A percentile compares a stretch with the other conserved stretches of the same genome.
Evolutionary conservation across 1,140 invertebrate species (phyloP).

Genomic region (Episyrphus balteatus): DNA sequence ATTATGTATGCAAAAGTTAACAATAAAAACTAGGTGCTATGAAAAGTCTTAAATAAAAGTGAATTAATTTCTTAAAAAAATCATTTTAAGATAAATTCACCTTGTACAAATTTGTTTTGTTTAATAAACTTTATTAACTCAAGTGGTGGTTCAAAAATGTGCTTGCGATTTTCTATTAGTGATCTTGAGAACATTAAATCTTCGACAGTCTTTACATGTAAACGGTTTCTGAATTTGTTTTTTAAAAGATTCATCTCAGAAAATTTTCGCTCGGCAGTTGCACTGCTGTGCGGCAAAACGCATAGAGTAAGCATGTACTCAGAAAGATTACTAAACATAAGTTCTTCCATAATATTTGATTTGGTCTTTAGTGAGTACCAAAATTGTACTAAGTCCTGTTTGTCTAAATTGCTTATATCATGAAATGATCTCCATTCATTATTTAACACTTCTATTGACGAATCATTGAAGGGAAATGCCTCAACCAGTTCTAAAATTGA

Average conservation of each 20-base stretch:
- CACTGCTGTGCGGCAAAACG: background rate
- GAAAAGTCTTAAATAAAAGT: too few relatives aligned
- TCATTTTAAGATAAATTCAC: too few relatives aligned
- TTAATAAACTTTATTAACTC: too few relatives aligned
- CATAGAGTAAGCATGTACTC: background rate
- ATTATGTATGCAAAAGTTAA: too few relatives aligned
- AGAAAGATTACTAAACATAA: background rate
- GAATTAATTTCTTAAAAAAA: too few relatives aligned
- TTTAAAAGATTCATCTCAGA: background rate
- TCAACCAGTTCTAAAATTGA: slow-evolving; percentile 1
- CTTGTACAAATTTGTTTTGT: too few relatives aligned
- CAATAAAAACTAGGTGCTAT: too few relatives aligned
- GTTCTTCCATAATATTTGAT: background rate
- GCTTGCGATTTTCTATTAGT: too few relatives aligned
- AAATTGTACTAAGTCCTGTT: background rate
- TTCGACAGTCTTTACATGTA: background rate
- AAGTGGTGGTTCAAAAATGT: too few relatives aligned
- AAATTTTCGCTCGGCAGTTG: background rate
- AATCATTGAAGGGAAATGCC: background rate
- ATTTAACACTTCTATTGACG: background rate
- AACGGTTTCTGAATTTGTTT: background rate
- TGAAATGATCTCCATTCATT: background rate
- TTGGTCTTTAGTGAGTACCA: background rate
- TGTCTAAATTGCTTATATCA: background rate
- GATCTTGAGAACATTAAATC: background rate